Conservation (phyloP, 2,888 invertebrate species). For the Patella depressa region DNA sequence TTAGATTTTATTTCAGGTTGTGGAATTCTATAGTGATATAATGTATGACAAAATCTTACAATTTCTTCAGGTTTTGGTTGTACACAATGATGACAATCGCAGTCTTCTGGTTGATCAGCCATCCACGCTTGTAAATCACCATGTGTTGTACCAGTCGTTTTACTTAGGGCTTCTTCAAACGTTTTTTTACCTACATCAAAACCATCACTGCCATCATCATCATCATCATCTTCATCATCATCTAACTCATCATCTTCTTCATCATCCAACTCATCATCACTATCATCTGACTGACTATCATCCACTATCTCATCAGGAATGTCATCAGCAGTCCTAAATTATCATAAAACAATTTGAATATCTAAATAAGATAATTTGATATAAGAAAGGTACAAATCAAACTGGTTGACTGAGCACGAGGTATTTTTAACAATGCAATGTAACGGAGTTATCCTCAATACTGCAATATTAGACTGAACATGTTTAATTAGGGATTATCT, state of each 20-base stretch:
- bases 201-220: conserved; percentile 46
- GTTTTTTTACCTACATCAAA: conserved; percentile 12
- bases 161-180: not conserved
- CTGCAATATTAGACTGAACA: no score
- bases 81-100: conserved; percentile 65
- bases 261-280: conserved; percentile 40
- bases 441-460: no score
- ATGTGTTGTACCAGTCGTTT: not conserved
- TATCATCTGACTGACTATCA: conserved; percentile 42
- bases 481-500: no score
- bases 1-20: no score
- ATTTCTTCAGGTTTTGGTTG: conserved; percentile 56
- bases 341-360: no score
- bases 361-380: no score
- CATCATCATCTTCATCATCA: conserved; percentile 56
- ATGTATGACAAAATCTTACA: conserved; percentile 30
- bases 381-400: no score
- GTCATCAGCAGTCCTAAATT: conserved; percentile 47
- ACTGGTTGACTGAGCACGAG: no score
- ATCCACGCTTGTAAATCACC: not conserved
- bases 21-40: no score
- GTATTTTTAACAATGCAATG: no score
- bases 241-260: conserved; percentile 49
- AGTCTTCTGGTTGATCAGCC: conserved; percentile 24
- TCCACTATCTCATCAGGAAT: conserved; percentile 55